These are phyloP conservation scores for Rhinopomastus cyanomelas DNA, from an alignment of 2,113 vertebrate species.

Conservation along the genomic window DNA sequence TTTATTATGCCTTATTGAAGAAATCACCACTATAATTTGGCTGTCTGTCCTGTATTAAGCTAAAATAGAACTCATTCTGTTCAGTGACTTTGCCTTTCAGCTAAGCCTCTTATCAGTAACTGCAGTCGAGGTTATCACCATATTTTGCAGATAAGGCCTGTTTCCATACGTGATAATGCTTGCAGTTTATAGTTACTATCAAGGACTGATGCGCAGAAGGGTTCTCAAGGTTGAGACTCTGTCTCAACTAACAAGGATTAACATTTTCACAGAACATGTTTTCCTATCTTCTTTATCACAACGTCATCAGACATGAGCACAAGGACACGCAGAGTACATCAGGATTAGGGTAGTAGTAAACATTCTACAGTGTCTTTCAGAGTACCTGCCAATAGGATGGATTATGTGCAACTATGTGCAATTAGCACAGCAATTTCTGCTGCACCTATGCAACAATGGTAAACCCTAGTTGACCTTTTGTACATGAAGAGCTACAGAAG, in stretches of 20 bases:
- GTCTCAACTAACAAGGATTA: not conserved
- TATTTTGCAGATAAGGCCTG: too few relatives aligned
- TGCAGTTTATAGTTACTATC: too few relatives aligned
- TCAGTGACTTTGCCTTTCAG: too few relatives aligned
- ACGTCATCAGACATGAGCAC: not conserved
- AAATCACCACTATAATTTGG: not conserved
- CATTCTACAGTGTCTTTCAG: not conserved
- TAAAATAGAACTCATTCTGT: too few relatives aligned
- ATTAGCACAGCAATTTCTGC: not conserved
- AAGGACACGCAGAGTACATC: not conserved
- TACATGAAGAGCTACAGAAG: not conserved
- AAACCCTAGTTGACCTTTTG: not conserved
- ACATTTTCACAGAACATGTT: not conserved
- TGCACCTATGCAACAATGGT: not conserved
- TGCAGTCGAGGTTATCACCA: too few relatives aligned
- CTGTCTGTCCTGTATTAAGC: not conserved
- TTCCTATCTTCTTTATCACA: not conserved
- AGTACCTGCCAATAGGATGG: not conserved
- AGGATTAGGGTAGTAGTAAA: not conserved
- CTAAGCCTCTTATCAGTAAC: too few relatives aligned
- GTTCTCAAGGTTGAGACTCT: too few relatives aligned
- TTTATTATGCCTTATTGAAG: not conserved
- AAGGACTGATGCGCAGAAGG: too few relatives aligned
- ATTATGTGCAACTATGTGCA: not conserved
- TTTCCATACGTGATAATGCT: too few relatives aligned